A percentile compares a stretch with the other conserved stretches of the same genome.
Evolutionary conservation across 2,888 invertebrate species (phyloP).

Genomic region (Trissoscelio sp.): DNA sequence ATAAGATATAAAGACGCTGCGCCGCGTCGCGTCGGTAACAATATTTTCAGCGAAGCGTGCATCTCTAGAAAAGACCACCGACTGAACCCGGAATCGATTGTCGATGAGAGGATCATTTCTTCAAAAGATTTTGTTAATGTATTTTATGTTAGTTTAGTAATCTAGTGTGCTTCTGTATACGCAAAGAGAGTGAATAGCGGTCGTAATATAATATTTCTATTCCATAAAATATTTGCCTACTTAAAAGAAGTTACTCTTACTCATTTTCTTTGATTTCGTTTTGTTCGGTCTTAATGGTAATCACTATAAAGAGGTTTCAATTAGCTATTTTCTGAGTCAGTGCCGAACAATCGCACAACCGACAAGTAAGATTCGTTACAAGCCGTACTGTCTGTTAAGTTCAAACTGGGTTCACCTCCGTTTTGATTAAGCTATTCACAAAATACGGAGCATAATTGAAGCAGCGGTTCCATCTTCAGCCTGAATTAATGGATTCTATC

Average conservation of each 20-base stretch:
- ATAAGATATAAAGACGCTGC: no score
- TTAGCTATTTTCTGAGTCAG: conserved; percentile 54
- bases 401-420: conserved; percentile 43
- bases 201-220: no score
- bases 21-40: no score
- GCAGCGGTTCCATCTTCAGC: conserved; percentile 37
- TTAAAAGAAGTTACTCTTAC: not conserved
- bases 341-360: conserved; percentile 50
- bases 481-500: conserved; percentile 35
- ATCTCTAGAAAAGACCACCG: no score
- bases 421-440: conserved; percentile 63
- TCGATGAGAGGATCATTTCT: no score
- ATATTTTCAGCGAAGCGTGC: no score
- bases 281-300: conserved; percentile 19
- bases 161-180: no score
- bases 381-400: conserved; percentile 45
- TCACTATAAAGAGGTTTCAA: conserved; percentile 56
- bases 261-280: conserved; percentile 8
- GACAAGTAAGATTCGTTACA: conserved; percentile 56
- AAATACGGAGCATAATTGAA: conserved; percentile 54
- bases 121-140: no score
- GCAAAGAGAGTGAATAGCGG: no score
- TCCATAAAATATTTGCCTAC: not conserved
- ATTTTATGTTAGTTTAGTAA: no score
- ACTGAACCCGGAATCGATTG: no score